phyloP scores from a whole-genome alignment of 1,140 invertebrate species.

The Drosophila lacteicornis region DNA sequence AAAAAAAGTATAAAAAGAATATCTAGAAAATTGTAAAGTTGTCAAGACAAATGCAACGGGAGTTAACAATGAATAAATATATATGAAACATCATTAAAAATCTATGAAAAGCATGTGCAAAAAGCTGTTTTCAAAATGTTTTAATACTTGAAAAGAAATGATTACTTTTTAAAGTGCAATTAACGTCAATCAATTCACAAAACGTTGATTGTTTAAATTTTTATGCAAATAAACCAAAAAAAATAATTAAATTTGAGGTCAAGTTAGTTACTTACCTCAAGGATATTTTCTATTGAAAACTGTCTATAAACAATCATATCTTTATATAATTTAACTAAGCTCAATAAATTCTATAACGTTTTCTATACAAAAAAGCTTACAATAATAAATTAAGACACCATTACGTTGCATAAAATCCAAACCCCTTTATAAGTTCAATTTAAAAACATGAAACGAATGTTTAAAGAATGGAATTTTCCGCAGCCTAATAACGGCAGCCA shows the following conservation, averaged over 20 bases:
- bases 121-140: background rate
- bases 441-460: background rate
- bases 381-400: background rate
- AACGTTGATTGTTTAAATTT: background rate
- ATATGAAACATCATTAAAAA: background rate
- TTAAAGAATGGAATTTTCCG: slow-evolving; percentile 21
- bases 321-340: background rate
- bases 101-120: background rate
- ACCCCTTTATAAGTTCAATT: background rate
- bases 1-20: slow-evolving; percentile 30
- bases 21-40: slow-evolving; percentile 40
- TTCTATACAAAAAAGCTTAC: background rate
- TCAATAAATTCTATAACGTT: background rate
- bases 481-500: background rate
- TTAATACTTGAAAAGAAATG: background rate
- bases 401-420: background rate
- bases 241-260: background rate
- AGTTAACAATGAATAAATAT: background rate
- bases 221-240: background rate
- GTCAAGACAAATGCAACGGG: slow-evolving; percentile 16
- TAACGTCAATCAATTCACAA: background rate
- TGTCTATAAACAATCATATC: background rate
- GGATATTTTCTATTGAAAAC: background rate
- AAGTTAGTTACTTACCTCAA: background rate
- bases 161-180: no score